Evolutionary conservation across 1,140 invertebrate species (phyloP).

Genomic region (Ips nitidus): DNA sequence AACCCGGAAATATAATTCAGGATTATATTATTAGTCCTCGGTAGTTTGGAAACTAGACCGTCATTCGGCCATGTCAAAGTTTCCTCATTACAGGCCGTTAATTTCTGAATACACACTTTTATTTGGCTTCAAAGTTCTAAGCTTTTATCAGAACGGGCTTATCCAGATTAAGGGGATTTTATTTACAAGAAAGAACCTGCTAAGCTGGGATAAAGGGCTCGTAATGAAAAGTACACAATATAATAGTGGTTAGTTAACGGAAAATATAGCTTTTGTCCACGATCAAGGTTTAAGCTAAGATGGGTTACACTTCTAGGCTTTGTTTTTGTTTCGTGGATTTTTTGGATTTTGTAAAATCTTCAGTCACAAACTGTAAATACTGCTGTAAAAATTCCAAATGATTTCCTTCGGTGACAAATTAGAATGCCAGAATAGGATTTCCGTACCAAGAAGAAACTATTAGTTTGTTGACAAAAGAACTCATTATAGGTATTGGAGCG

Average conservation of each 20-base stretch:
- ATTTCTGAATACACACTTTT: conserved; percentile 15
- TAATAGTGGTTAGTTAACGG: conserved; percentile 11
- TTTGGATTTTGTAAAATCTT: no score
- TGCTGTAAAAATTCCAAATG: no score
- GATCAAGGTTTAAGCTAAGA: neutral
- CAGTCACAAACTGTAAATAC: no score
- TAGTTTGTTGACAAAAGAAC: no score
- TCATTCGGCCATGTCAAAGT: conserved; percentile 2
- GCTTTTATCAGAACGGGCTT: conserved; percentile 11
- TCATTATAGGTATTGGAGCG: no score
- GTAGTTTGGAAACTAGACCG: conserved; percentile 1
- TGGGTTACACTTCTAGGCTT: neutral
- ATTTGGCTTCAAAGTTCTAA: conserved; percentile 16
- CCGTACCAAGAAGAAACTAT: no score
- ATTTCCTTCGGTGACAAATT: conserved; percentile 1
- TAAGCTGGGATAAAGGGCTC: conserved; percentile 10
- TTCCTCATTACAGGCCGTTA: conserved; percentile 14
- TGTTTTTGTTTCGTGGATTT: neutral
- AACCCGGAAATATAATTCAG: conserved; percentile 7
- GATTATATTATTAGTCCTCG: conserved; percentile 8
- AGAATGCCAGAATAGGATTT: neutral
- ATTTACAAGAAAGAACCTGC: conserved; percentile 13
- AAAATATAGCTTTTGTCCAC: conserved; percentile 3
- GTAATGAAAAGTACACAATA: conserved; percentile 18
- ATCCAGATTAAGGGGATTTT: conserved; percentile 16